Conservation (phyloP, 1,140 invertebrate genomes). For the Hypothenemus hampei region DNA sequence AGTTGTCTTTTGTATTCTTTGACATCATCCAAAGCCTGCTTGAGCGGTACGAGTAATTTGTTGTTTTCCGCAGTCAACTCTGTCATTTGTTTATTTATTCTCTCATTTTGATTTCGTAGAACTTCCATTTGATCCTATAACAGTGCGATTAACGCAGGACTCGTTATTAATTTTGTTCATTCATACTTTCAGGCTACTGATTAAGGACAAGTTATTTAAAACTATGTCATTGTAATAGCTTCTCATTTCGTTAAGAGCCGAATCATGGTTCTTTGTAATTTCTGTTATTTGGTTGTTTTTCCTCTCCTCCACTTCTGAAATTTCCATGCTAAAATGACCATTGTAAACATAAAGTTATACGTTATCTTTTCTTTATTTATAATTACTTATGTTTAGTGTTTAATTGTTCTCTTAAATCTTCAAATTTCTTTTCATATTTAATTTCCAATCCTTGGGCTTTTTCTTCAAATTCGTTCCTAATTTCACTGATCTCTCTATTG, state of each 20-base stretch:
- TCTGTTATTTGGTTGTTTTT: slow-evolving; percentile 82
- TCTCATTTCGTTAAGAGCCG: slow-evolving; percentile 81
- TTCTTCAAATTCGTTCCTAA: slow-evolving; percentile 64
- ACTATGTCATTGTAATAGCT: slow-evolving; percentile 93
- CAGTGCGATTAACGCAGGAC: no score
- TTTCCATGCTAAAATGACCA: slow-evolving; percentile 54
- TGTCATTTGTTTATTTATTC: slow-evolving; percentile 63
- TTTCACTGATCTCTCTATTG: slow-evolving; percentile 6
- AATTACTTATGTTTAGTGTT: slow-evolving; percentile 59
- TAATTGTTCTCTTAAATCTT: slow-evolving; percentile 66
- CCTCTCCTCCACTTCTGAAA: slow-evolving; percentile 82
- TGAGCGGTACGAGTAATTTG: slow-evolving; percentile 63
- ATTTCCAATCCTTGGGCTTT: slow-evolving; percentile 72
- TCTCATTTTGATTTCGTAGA: slow-evolving; percentile 73
- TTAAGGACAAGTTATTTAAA: slow-evolving; percentile 81
- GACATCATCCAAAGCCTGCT: slow-evolving; percentile 61
- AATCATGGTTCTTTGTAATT: slow-evolving; percentile 77
- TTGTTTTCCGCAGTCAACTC: slow-evolving; percentile 67
- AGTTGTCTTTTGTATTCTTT: slow-evolving; percentile 67
- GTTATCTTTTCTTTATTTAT: neutral
- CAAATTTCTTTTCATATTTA: slow-evolving; percentile 75
- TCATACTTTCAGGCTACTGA: slow-evolving; percentile 74
- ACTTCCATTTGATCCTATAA: slow-evolving; percentile 76
- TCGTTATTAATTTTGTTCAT: no score
- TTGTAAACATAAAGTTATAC: neutral